These are phyloP conservation scores for Ctenopoma kingsleyae DNA, from an alignment of 2,797 vertebrate species.

Conservation along the genomic window DNA sequence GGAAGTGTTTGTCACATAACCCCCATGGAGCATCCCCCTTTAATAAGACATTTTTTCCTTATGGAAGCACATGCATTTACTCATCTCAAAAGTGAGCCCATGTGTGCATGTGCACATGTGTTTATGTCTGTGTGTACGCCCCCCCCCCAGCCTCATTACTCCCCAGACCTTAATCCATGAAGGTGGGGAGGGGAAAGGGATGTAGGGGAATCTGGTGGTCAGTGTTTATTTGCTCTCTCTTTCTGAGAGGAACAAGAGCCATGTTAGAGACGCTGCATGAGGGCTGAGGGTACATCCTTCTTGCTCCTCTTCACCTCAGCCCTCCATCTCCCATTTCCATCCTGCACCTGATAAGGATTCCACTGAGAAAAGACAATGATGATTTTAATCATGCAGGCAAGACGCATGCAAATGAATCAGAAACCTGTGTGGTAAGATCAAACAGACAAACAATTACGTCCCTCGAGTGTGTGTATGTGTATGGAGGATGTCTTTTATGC, in stretches of 20 bases:
- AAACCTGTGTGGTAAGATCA: constrained; percentile 46
- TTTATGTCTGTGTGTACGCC: not conserved
- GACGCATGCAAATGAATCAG: constrained; percentile 70
- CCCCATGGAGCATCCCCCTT: constrained; percentile 25
- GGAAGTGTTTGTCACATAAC: constrained; percentile 81
- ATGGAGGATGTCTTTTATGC: not conserved
- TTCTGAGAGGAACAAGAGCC: constrained; percentile 70
- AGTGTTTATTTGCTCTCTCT: constrained; percentile 84
- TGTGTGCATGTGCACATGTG: constrained; percentile 52
- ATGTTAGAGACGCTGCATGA: constrained; percentile 74
- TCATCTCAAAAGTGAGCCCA: constrained; percentile 34
- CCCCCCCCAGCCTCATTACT: constrained; percentile 28
- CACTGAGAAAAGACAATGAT: constrained; percentile 57
- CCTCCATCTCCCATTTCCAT: constrained; percentile 25
- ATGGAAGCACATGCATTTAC: constrained; percentile 8
- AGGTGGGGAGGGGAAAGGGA: constrained; percentile 58
- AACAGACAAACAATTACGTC: constrained; percentile 37
- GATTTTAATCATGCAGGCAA: constrained; percentile 60
- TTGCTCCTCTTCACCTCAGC: constrained; percentile 52
- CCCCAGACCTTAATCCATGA: constrained; percentile 56
- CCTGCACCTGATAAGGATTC: constrained; percentile 64
- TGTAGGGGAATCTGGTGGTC: constrained; percentile 55
- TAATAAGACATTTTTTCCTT: constrained; percentile 25
- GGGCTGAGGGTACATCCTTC: constrained; percentile 78
- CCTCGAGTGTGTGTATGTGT: not conserved